Conservation (phyloP, 2,888 invertebrate species). For the Chironomus tentans region DNA sequence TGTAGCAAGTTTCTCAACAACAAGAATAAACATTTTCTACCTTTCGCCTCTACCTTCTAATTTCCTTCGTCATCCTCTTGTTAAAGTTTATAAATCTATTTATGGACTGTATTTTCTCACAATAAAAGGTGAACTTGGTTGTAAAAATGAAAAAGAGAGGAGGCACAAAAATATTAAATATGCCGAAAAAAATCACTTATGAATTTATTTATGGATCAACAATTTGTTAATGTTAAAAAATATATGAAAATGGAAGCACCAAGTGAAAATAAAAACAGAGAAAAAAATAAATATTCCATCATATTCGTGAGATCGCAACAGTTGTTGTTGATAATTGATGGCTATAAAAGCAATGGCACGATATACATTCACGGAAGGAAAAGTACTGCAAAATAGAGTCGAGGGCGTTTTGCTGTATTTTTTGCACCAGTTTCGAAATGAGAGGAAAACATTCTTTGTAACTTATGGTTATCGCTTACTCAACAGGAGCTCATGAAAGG, state of each 20-base stretch:
- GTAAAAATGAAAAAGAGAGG: too few relatives aligned
- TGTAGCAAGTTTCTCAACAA: too few relatives aligned
- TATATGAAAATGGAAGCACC: not conserved
- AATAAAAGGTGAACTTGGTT: too few relatives aligned
- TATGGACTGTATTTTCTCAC: too few relatives aligned
- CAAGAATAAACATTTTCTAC: too few relatives aligned
- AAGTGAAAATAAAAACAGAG: not conserved
- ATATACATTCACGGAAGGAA: not conserved
- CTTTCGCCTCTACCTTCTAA: too few relatives aligned
- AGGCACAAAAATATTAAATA: too few relatives aligned
- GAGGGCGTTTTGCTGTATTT: not conserved
- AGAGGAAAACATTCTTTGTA: not conserved
- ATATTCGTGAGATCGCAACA: constrained; percentile 20
- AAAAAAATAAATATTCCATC: constrained; percentile 10
- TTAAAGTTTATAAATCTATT: too few relatives aligned
- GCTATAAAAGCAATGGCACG: constrained; percentile 15
- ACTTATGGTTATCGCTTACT: not conserved
- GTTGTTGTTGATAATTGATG: constrained; percentile 23
- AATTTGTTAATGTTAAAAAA: constrained; percentile 18
- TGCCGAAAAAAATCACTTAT: constrained; percentile 9
- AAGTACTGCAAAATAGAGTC: not conserved
- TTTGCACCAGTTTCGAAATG: not conserved
- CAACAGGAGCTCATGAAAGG: not conserved
- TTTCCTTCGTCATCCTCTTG: too few relatives aligned
- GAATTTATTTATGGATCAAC: constrained; percentile 19